These are phyloP conservation scores for Monopis laevigella DNA, from an alignment of 2,888 invertebrate genomes.

Conservation along the genomic window DNA sequence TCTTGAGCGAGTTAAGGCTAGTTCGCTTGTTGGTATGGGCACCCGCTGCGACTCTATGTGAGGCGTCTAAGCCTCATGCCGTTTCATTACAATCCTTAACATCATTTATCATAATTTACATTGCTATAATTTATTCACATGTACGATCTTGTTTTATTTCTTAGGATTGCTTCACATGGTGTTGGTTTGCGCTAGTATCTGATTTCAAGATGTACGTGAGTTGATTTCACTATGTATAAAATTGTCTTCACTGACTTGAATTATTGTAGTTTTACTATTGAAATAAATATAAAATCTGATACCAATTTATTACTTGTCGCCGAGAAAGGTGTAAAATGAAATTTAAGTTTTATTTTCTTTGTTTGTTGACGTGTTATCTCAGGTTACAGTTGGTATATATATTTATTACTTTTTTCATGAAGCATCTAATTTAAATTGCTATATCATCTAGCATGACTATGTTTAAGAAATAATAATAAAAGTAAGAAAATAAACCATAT, in stretches of 20 bases:
- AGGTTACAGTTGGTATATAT: no score
- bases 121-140: conserved; percentile 62
- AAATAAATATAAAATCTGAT: conserved; percentile 21
- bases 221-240: conserved; percentile 45
- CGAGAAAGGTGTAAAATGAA: conserved; percentile 46
- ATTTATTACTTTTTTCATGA: no score
- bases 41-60: conserved; percentile 57
- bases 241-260: conserved; percentile 33
- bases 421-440: no score
- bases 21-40: background rate
- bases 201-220: conserved; percentile 57
- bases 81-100: conserved; percentile 57
- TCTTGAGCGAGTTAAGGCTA: conserved; percentile 6
- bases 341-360: conserved; percentile 42
- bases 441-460: no score
- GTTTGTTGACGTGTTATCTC: no score
- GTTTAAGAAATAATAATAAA: no score
- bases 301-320: conserved; percentile 61
- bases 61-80: conserved; percentile 46
- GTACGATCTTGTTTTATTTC: conserved; percentile 53
- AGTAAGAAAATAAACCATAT: no score
- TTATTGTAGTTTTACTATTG: conserved; percentile 53
- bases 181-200: conserved; percentile 28
- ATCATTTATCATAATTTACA: conserved; percentile 66
- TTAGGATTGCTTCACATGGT: conserved; percentile 49